phyloP scores from a whole-genome alignment of 2,888 invertebrate species.

The Tanytarsus gracilentus region DNA sequence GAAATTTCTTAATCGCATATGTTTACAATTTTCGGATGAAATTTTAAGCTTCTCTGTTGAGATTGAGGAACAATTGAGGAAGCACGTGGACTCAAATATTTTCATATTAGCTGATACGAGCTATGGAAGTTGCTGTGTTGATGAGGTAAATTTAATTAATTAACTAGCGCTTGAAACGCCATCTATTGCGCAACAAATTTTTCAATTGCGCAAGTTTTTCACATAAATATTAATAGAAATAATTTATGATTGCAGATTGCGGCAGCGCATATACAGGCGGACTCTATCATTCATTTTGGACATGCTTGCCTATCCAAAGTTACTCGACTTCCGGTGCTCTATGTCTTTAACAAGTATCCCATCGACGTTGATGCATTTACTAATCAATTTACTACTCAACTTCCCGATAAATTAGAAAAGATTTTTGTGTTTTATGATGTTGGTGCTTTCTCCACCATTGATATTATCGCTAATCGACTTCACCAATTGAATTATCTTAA shows the following conservation, averaged over 20 bases:
- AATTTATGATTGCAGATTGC: slow-evolving; percentile 56
- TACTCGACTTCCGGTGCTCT: slow-evolving; percentile 63
- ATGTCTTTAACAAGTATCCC: slow-evolving; percentile 56
- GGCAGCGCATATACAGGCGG: slow-evolving; percentile 76
- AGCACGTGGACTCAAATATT: slow-evolving; percentile 46
- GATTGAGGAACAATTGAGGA: slow-evolving; percentile 52
- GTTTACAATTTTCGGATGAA: slow-evolving; percentile 85
- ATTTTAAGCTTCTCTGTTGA: slow-evolving; percentile 59
- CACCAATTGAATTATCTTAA: slow-evolving; percentile 21
- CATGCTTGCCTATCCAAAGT: slow-evolving; percentile 75
- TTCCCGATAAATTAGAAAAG: slow-evolving; percentile 39
- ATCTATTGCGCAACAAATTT: slow-evolving; percentile 17
- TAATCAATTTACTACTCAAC: slow-evolving; percentile 37
- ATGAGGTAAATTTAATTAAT: slow-evolving; percentile 35
- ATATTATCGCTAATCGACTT: slow-evolving; percentile 16
- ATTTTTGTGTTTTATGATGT: slow-evolving; percentile 59
- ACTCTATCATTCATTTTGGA: slow-evolving; percentile 86
- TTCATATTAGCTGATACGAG: slow-evolving; percentile 86
- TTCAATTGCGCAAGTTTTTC: no score
- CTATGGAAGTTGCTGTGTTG: slow-evolving; percentile 65
- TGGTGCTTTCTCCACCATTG: slow-evolving; percentile 50
- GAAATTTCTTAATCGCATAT: slow-evolving; percentile 54
- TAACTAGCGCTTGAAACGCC: slow-evolving; percentile 5
- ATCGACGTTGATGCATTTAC: slow-evolving; percentile 47
- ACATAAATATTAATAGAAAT: not conserved